phyloP scores from a whole-genome alignment of 2,888 invertebrate species.

The Cataglyphis cursor region DNA sequence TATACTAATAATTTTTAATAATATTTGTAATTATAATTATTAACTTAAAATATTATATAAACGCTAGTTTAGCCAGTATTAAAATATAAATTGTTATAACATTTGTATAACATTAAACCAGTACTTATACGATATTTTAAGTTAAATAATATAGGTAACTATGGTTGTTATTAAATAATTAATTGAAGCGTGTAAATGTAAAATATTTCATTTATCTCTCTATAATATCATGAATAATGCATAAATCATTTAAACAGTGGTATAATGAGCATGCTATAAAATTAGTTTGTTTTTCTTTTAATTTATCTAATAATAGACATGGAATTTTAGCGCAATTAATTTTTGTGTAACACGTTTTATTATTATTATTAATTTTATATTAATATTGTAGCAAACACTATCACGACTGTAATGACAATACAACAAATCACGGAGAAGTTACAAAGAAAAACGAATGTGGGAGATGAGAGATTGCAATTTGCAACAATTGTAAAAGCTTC shows the following conservation, averaged over 20 bases:
- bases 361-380: background rate
- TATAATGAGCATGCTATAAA: background rate
- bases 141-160: too few relatives aligned
- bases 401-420: constrained; percentile 89
- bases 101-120: too few relatives aligned
- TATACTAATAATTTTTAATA: too few relatives aligned
- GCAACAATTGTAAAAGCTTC: constrained; percentile 91
- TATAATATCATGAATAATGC: background rate
- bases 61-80: too few relatives aligned
- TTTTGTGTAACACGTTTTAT: background rate
- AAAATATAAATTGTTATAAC: too few relatives aligned
- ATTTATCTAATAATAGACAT: background rate
- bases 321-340: background rate
- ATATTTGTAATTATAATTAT: too few relatives aligned
- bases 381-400: constrained; percentile 86
- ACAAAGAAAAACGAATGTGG: constrained; percentile 81
- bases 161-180: too few relatives aligned
- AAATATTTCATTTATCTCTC: too few relatives aligned
- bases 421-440: constrained; percentile 88
- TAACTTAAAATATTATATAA: too few relatives aligned
- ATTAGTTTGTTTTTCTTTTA: background rate
- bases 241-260: too few relatives aligned
- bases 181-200: too few relatives aligned
- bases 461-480: constrained; percentile 88
- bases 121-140: too few relatives aligned